Base-by-base conservation (phyloP, 2,888 invertebrate genomes). In the Ornithoptera alexandrae region DNA sequence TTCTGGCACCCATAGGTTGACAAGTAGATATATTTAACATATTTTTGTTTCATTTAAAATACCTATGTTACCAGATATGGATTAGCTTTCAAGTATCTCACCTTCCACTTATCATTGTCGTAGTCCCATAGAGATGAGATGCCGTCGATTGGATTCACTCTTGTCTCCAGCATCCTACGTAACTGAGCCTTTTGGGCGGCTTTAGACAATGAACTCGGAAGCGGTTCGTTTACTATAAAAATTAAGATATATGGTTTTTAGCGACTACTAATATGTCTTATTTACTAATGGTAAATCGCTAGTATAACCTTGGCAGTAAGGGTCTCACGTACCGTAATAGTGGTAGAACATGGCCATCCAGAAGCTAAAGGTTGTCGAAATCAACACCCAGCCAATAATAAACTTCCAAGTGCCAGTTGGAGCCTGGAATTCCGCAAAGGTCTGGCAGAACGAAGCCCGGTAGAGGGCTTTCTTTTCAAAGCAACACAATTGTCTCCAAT, bases 401-500 rank as follows among this genome's bases (percentile, higher is more conserved):
- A 90, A 84, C 87, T 98, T 98, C 97, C 97, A 98, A 78, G 95
- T 94, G 20, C 97, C 98, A 18, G 95, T 95, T 4, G 96, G 96
- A 0, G 97, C 95, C 70, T 95, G 91, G 86, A 98, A 95, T 93
- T 99, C 99, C 0, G 96, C 90, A 83, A 96, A 97, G 6, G 99
- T 99, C 85, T 97, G 97, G 81, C 98, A 96, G 89, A 97, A 99
- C 71, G 97, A 97, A 3, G 97, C 95, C 68, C 99, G 95, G 92
- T 99, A 99, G 61, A 99, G 87, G 0, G 94, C 93, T 90, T 99
- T 99, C 92, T 98, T 99, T 77, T 99, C 99, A 61, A 97, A 97
- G n/a, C 97, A 85, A 20, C 96, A 94, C 5, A 99, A 89, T 77
- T 95, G 95, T 76, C 96, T 96, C 99, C 99, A 99, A 84, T 98